A percentile compares a stretch with the other conserved stretches of the same genome.
Evolutionary conservation across 2,888 invertebrate genomes (phyloP).

Genomic region (Lottia gigantea): DNA sequence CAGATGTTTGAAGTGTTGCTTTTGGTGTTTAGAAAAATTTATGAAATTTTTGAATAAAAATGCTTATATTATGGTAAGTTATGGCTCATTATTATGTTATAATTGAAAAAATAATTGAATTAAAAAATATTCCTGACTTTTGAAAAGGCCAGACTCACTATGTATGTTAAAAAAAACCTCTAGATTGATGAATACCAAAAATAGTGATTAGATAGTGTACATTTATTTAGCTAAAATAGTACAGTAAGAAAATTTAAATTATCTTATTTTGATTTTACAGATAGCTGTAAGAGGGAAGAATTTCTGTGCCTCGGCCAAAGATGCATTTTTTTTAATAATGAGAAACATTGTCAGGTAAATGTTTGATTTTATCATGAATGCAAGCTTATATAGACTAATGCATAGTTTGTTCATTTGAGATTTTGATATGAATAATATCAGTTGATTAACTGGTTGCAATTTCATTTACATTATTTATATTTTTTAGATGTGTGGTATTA

Average conservation of each 20-base stretch:
- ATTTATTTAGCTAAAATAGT: neutral
- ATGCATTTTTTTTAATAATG: slow-evolving; percentile 4
- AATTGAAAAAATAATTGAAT: no score
- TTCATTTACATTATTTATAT: neutral
- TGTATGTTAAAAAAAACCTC: no score
- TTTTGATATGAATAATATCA: no score
- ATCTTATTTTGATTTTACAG: neutral
- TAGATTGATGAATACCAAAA: no score
- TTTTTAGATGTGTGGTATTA: slow-evolving; percentile 70
- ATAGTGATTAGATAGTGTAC: no score
- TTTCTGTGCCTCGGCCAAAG: slow-evolving; percentile 1
- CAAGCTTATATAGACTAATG: no score
- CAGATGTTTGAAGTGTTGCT: slow-evolving; percentile 68
- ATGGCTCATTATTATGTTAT: no score
- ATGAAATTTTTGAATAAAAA: slow-evolving; percentile 68
- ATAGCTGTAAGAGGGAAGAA: neutral
- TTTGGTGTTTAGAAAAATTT: slow-evolving; percentile 69
- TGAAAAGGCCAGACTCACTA: no score
- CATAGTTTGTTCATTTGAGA: no score
- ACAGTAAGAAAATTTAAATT: neutral
- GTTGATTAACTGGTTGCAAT: neutral
- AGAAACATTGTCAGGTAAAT: slow-evolving; percentile 7
- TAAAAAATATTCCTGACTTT: no score
- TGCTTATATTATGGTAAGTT: slow-evolving; percentile 68
- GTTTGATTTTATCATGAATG: no score